A percentile compares a stretch with the other conserved stretches of the same genome.
Conservation (phyloP, 1,140 invertebrate genomes). For the Drosophila quadrilineata region DNA sequence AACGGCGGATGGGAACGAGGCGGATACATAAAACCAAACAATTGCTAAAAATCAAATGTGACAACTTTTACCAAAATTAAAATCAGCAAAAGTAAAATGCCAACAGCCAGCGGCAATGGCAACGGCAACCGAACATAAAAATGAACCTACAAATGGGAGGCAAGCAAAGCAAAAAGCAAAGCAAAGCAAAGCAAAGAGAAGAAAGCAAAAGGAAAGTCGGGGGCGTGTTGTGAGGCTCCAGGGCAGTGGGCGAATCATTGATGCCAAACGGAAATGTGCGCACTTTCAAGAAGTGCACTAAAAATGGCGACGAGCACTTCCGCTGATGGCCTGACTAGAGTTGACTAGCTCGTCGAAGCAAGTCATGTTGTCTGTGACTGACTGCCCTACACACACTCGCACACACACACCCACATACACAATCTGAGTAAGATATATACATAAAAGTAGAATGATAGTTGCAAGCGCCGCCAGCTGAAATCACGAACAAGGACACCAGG, state of each 20-base stretch:
- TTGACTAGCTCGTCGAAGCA: constrained; percentile 7
- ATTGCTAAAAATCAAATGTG: constrained; percentile 78
- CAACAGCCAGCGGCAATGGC: constrained; percentile 36
- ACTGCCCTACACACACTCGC: neutral
- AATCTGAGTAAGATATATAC: constrained; percentile 7
- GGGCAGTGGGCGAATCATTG: constrained; percentile 60
- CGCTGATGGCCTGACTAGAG: constrained; percentile 55
- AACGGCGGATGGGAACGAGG: constrained; percentile 44
- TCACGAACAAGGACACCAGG: constrained; percentile 38
- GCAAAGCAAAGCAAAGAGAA: neutral
- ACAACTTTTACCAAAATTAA: constrained; percentile 79
- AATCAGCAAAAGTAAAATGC: constrained; percentile 63
- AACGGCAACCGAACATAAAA: constrained; percentile 24
- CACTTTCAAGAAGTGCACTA: constrained; percentile 78
- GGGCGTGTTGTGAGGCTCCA: constrained; percentile 4
- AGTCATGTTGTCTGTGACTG: constrained; percentile 13
- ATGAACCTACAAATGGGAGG: neutral
- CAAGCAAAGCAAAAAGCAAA: neutral
- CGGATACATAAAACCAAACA: constrained; percentile 71
- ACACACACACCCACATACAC: constrained; percentile 10
- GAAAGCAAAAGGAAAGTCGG: neutral
- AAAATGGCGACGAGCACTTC: constrained; percentile 79
- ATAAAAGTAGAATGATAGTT: constrained; percentile 72
- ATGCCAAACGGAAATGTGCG: constrained; percentile 78
- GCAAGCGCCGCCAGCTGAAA: constrained; percentile 46